Evolutionary conservation across 2,888 invertebrate species (phyloP).

Genomic region (Leucophenga maculata): DNA sequence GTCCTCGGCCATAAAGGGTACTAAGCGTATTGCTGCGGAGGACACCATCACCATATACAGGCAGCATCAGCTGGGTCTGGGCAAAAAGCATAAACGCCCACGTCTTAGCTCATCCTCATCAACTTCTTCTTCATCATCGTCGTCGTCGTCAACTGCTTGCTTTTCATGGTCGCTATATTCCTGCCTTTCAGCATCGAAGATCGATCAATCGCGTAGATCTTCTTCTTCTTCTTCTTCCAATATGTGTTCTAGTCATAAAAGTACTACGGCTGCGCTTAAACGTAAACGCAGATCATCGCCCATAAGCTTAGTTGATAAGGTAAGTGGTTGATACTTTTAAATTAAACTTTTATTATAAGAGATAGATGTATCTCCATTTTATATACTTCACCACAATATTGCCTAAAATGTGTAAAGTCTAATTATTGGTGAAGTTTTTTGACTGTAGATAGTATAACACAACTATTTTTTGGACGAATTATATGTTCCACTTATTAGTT

Average conservation of each 20-base stretch:
- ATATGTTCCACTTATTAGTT: no score
- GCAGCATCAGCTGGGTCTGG: not conserved
- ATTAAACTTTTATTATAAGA: no score
- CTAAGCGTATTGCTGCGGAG: no score
- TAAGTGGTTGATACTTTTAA: not conserved
- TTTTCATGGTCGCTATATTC: no score
- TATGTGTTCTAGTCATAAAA: slow-evolving; percentile 11
- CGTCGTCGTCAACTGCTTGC: not conserved
- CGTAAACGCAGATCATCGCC: not conserved
- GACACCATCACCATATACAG: not conserved
- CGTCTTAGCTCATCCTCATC: slow-evolving; percentile 12
- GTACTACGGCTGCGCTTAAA: not conserved
- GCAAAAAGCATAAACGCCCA: not conserved
- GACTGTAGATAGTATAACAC: no score
- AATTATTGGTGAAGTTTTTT: no score
- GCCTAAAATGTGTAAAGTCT: no score
- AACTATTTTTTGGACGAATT: no score
- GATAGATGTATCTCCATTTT: no score
- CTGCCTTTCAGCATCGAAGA: no score
- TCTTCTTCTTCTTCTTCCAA: not conserved
- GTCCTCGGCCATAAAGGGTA: no score
- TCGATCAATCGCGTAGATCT: not conserved
- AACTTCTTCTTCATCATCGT: not conserved
- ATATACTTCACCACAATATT: no score
- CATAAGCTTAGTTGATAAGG: not conserved